A percentile compares a stretch with the other conserved stretches of the same genome.
phyloP scores from a whole-genome alignment of 2,888 invertebrate species.

The Parapristionchus giblindavisi region DNA sequence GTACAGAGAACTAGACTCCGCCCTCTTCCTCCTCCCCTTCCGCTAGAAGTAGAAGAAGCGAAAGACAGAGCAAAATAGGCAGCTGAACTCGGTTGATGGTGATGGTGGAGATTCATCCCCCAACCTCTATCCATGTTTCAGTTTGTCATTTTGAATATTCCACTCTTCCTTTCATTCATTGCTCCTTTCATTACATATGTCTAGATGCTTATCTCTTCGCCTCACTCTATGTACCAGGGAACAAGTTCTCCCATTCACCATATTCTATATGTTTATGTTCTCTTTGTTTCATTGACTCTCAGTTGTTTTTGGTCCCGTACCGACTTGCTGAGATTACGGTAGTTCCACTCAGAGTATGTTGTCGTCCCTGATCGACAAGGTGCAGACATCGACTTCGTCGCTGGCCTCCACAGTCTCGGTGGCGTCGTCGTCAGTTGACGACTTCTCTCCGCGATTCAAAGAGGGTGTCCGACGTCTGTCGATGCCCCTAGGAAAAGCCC shows the following conservation, averaged over 20 bases:
- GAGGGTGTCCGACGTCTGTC: slow-evolving; percentile 50
- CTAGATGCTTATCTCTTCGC: slow-evolving; percentile 3
- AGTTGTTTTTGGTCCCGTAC: neutral
- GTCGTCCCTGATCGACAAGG: slow-evolving; percentile 53
- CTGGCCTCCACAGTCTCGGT: slow-evolving; percentile 54
- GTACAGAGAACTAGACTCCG: slow-evolving; percentile 5
- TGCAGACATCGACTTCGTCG: slow-evolving; percentile 56
- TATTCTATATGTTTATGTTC: slow-evolving; percentile 16
- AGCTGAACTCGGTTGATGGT: too few relatives aligned
- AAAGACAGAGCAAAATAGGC: neutral
- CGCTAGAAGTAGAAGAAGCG: slow-evolving; percentile 4
- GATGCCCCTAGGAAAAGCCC: slow-evolving; percentile 51
- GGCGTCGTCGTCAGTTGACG: slow-evolving; percentile 47
- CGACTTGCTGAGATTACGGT: neutral
- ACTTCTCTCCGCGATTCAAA: slow-evolving; percentile 35
- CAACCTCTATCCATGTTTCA: neutral
- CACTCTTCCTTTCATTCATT: neutral
- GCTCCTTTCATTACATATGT: neutral
- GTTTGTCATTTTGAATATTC: slow-evolving; percentile 16
- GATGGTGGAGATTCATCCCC: neutral
- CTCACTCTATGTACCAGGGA: neutral
- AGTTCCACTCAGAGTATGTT: slow-evolving; percentile 45
- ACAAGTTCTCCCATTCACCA: neutral
- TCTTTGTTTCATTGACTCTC: neutral
- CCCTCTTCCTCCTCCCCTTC: slow-evolving; percentile 1